Conservation (phyloP, 2,797 vertebrate species). For the Arnoldichthys spilopterus region DNA sequence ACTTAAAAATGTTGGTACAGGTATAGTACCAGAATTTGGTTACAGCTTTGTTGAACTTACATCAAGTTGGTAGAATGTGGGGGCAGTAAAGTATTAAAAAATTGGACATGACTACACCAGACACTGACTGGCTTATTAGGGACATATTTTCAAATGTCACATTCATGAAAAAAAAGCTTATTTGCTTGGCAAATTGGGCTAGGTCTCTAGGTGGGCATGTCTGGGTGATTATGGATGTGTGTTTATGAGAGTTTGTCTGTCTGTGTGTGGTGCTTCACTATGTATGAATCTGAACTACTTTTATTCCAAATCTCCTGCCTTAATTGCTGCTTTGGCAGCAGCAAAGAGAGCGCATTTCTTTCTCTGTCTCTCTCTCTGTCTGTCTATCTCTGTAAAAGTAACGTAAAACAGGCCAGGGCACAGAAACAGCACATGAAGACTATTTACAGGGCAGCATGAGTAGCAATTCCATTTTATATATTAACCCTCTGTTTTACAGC, state of each 20-base stretch:
- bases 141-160: conserved; percentile 47
- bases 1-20: no score
- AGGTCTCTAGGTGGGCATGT: conserved; percentile 19
- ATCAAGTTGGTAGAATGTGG: neutral
- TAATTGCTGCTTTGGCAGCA: conserved; percentile 32
- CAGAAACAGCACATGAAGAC: conserved; percentile 28
- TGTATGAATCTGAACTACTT: conserved; percentile 29
- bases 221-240: conserved; percentile 24
- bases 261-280: conserved; percentile 3
- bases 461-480: conserved; percentile 42
- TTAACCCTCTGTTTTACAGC: conserved; percentile 36
- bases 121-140: conserved; percentile 27
- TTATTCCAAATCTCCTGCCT: conserved; percentile 24
- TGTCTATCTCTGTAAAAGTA: conserved; percentile 2
- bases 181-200: conserved; percentile 46
- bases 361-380: conserved; percentile 8
- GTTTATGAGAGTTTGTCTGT: conserved; percentile 8
- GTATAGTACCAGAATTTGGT: no score
- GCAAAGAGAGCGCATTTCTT: conserved; percentile 8
- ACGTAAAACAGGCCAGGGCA: neutral
- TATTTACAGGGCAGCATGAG: conserved; percentile 44
- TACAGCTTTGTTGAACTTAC: neutral
- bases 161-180: conserved; percentile 26
- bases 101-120: conserved; percentile 9
- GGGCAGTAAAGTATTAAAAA: conserved; percentile 11